phyloP scores from a whole-genome alignment of 2,113 vertebrate genomes.

The Pseudonaja textilis region DNA sequence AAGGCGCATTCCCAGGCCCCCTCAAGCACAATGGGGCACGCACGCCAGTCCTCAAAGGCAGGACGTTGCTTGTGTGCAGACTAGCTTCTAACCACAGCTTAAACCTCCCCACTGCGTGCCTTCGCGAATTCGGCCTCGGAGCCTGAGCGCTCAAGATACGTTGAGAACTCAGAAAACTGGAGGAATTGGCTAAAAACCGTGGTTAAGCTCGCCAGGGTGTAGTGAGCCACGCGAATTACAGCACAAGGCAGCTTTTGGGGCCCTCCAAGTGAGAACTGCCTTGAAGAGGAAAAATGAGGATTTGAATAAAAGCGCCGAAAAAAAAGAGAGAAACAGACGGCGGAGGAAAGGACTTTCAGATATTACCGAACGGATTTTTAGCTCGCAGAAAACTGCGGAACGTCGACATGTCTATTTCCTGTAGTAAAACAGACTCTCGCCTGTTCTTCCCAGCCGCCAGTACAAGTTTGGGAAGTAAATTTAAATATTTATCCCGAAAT shows the following conservation, averaged over 20 bases:
- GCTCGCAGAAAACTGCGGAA: not conserved
- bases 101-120: not conserved
- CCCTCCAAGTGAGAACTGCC: not conserved
- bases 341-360: not conserved
- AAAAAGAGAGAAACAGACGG: no score
- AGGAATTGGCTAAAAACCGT: not conserved
- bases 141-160: not conserved
- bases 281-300: not conserved
- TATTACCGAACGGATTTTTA: not conserved
- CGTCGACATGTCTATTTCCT: not conserved
- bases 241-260: not conserved
- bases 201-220: not conserved
- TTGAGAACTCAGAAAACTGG: not conserved
- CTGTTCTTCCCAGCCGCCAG: not conserved
- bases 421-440: not conserved
- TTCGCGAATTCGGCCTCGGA: not conserved
- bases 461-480: not conserved
- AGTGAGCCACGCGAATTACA: not conserved
- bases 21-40: not conserved
- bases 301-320: not conserved
- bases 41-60: not conserved
- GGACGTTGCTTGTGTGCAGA: not conserved
- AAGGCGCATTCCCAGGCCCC: not conserved
- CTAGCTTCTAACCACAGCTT: not conserved
- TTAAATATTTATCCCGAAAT: not conserved